phyloP scores from a whole-genome alignment of 1,140 invertebrate species.

The Drosophila kohkoa region DNA sequence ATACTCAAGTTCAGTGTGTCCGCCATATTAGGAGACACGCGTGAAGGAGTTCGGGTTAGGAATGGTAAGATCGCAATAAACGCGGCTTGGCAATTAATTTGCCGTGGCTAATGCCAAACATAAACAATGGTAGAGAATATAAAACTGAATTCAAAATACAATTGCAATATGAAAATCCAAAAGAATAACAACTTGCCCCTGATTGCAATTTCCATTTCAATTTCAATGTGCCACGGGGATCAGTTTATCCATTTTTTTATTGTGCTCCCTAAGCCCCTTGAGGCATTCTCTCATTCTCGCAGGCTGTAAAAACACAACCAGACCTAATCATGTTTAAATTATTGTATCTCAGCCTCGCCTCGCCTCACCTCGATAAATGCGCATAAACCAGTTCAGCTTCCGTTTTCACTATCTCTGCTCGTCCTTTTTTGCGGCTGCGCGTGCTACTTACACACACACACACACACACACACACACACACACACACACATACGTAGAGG shows the following conservation, averaged over 20 bases:
- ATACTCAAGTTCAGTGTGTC: constrained; percentile 96
- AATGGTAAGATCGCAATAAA: constrained; percentile 84
- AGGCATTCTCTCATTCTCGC: constrained; percentile 45
- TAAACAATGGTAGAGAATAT: constrained; percentile 48
- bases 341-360: constrained; percentile 65
- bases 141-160: constrained; percentile 46
- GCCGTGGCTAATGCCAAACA: constrained; percentile 68
- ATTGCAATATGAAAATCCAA: constrained; percentile 77
- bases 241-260: constrained; percentile 43
- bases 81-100: constrained; percentile 75
- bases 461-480: neutral
- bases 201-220: constrained; percentile 38
- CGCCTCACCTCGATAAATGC: constrained; percentile 45
- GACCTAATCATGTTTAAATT: constrained; percentile 85
- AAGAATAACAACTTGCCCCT: constrained; percentile 68
- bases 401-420: constrained; percentile 18
- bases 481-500: neutral
- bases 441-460: constrained; percentile 49
- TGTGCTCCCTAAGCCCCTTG: constrained; percentile 70
- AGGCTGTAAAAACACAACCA: constrained; percentile 84
- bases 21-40: constrained; percentile 91
- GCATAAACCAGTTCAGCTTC: constrained; percentile 72
- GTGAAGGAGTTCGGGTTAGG: constrained; percentile 83
- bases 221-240: constrained; percentile 53
- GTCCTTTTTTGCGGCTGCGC: constrained; percentile 53